Evolutionary conservation across 2,113 vertebrate species (phyloP).

Genomic region (Chlamydotis undulata): DNA sequence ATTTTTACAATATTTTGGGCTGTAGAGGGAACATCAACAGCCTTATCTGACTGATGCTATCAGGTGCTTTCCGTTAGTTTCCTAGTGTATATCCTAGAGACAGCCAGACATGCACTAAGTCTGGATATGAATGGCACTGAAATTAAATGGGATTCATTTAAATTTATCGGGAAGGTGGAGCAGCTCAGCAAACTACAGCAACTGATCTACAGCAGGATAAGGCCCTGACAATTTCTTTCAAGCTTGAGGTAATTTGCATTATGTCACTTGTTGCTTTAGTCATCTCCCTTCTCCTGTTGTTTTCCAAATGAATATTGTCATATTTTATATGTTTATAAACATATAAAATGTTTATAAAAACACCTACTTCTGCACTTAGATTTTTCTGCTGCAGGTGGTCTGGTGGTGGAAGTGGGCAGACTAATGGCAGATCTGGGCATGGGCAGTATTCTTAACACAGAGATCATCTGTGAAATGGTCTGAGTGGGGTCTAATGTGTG

Average conservation of each 20-base stretch:
- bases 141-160: background rate
- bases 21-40: background rate
- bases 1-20: constrained; percentile 12
- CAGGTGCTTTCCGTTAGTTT: background rate
- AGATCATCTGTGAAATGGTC: background rate
- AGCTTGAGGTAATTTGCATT: background rate
- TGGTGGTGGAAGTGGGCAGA: background rate
- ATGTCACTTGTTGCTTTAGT: background rate
- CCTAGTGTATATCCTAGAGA: background rate
- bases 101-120: background rate
- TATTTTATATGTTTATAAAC: background rate
- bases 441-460: background rate
- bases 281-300: background rate
- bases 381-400: background rate
- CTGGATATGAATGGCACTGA: background rate
- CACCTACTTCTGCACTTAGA: background rate
- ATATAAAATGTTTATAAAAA: background rate
- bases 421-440: rapidly evolving
- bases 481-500: background rate
- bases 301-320: background rate
- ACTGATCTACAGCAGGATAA: background rate
- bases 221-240: constrained; percentile 24
- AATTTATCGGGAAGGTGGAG: background rate
- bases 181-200: background rate
- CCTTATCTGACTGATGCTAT: constrained; percentile 29